Evolutionary conservation across 2,888 invertebrate species (phyloP).

Genomic region (Brenthis ino): DNA sequence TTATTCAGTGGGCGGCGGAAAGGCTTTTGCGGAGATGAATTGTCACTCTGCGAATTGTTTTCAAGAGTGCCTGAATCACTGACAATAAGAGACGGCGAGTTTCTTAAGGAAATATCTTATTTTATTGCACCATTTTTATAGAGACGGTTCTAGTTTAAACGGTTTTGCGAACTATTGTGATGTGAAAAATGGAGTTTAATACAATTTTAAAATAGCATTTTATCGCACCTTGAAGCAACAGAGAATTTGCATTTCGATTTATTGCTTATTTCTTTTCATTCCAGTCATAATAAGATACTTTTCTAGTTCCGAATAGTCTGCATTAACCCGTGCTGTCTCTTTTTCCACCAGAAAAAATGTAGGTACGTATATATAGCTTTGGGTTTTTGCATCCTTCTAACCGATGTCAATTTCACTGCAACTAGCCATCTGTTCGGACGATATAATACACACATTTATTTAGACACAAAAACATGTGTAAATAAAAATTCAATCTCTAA

Average conservation of each 20-base stretch:
- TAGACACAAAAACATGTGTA: no score
- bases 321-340: no score
- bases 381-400: no score
- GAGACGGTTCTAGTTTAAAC: conserved; percentile 21
- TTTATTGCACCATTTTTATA: conserved; percentile 35
- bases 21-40: conserved; percentile 71
- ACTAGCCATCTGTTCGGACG: no score
- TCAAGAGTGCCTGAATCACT: conserved; percentile 36
- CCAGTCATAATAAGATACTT: neutral
- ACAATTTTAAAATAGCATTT: conserved; percentile 21
- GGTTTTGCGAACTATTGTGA: conserved; percentile 29
- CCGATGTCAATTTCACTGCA: no score
- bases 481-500: no score
- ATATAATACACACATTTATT: no score
- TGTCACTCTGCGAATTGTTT: conserved; percentile 71
- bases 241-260: neutral
- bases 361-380: no score
- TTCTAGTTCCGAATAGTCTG: neutral
- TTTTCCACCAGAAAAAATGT: no score
- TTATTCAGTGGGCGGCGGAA: conserved; percentile 55
- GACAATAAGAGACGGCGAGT: conserved; percentile 37
- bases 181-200: conserved; percentile 28
- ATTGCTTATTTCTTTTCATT: neutral
- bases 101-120: conserved; percentile 33
- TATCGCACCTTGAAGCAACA: neutral